A percentile compares a stretch with the other conserved stretches of the same genome.
These are phyloP conservation scores for Panopea generosa DNA, from an alignment of 2,888 invertebrate species.

Conservation along the genomic window DNA sequence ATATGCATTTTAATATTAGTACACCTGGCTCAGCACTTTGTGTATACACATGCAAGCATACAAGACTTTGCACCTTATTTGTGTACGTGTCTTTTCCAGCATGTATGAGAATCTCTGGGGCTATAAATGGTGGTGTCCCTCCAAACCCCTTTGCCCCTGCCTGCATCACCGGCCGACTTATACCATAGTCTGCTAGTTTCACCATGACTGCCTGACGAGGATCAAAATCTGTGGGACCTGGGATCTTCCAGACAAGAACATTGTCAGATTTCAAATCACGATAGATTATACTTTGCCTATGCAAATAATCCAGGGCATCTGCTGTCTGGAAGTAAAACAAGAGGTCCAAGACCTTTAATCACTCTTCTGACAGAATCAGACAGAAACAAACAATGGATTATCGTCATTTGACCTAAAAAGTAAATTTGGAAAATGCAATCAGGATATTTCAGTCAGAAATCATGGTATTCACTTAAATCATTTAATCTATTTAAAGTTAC, in stretches of 20 bases:
- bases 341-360: no score
- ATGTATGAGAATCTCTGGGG: slow-evolving; percentile 98
- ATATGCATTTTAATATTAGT: no score
- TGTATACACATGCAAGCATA: no score
- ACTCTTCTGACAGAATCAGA: no score
- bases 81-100: slow-evolving; percentile 99
- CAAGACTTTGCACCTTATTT: slow-evolving; percentile 92
- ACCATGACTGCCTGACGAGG: slow-evolving; percentile 86
- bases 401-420: no score
- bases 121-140: slow-evolving; percentile 98
- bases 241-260: slow-evolving; percentile 98
- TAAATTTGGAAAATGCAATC: no score
- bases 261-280: slow-evolving; percentile 97
- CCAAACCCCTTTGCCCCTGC: slow-evolving; percentile 96
- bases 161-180: slow-evolving; percentile 90
- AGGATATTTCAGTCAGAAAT: no score
- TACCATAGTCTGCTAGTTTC: slow-evolving; percentile 98
- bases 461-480: no score
- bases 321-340: slow-evolving; percentile 88
- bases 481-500: no score
- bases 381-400: no score
- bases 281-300: slow-evolving; percentile 96
- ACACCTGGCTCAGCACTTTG: no score
- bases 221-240: slow-evolving; percentile 90
- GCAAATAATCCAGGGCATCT: slow-evolving; percentile 97